A percentile compares a stretch with the other conserved stretches of the same genome.
Conservation (phyloP, 1,140 invertebrate species). For the Drosophila willistoni region DNA sequence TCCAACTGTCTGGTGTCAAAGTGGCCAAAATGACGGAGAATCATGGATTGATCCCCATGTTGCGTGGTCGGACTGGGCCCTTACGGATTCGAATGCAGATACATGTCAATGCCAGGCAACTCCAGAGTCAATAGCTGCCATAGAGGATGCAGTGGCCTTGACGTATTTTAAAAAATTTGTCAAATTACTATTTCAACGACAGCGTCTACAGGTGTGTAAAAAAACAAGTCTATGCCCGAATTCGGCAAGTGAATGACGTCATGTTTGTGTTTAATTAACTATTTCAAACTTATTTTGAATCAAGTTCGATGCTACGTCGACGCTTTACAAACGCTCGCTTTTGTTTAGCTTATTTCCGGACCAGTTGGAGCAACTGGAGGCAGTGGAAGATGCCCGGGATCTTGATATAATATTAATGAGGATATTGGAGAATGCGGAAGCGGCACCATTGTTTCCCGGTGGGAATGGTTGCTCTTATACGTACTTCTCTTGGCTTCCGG, state of each 20-base stretch:
- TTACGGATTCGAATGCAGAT: constrained; percentile 17
- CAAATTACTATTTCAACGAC: constrained; percentile 56
- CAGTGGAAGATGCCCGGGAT: constrained; percentile 61
- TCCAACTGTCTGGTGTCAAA: constrained; percentile 51
- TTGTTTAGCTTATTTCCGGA: constrained; percentile 54
- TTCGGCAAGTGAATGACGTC: constrained; percentile 50
- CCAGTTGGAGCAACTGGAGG: constrained; percentile 57
- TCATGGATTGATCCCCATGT: constrained; percentile 62
- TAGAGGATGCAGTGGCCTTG: constrained; percentile 57
- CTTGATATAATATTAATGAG: constrained; percentile 61
- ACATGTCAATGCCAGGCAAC: constrained; percentile 28
- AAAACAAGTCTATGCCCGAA: not conserved
- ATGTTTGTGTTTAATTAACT: constrained; percentile 38
- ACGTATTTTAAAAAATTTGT: constrained; percentile 73
- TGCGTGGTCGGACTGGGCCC: constrained; percentile 50
- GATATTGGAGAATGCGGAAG: constrained; percentile 50
- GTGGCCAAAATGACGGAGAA: constrained; percentile 32
- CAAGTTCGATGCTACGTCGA: constrained; percentile 47
- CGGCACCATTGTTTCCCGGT: constrained; percentile 29
- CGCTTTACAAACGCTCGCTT: constrained; percentile 53
- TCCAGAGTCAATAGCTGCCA: constrained; percentile 23
- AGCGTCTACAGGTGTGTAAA: constrained; percentile 56
- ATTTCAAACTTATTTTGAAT: constrained; percentile 17
- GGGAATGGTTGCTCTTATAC: constrained; percentile 30
- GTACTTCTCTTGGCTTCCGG: constrained; percentile 40